Percentiles rank a stretch among this genome's conserved stretches.
These are phyloP conservation scores for Onychomys arenicola DNA, from an alignment of 2,797 vertebrate genomes.

Conservation along the genomic window DNA sequence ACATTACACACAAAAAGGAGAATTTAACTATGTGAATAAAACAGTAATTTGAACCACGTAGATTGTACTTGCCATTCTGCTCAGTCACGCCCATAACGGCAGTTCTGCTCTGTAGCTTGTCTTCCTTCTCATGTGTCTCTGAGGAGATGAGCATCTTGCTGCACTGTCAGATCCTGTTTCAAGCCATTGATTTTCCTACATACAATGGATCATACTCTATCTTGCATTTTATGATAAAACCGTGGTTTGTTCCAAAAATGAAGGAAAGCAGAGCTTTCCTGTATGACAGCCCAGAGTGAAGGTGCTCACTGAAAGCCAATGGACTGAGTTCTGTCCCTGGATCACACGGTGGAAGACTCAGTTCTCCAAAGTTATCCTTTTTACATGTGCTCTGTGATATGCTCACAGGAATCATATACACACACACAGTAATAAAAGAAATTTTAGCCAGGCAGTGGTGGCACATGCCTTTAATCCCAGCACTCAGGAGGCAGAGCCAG, in stretches of 20 bases:
- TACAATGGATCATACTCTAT: slow-evolving; percentile 44
- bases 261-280: slow-evolving; percentile 34
- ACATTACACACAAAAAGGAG: neutral
- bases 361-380: neutral
- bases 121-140: neutral
- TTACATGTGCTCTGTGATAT: neutral
- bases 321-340: neutral
- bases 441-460: no score
- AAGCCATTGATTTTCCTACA: slow-evolving; percentile 43
- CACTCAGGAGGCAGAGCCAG: no score
- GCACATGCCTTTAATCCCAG: no score
- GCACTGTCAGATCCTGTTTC: slow-evolving; percentile 34
- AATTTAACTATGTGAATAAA: slow-evolving; percentile 1
- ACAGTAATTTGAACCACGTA: neutral
- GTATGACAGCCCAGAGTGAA: neutral
- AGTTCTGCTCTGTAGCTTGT: neutral
- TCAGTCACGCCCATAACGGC: neutral
- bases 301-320: neutral
- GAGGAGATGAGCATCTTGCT: slow-evolving; percentile 2
- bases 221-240: slow-evolving; percentile 63
- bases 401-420: neutral
- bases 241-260: slow-evolving; percentile 17
- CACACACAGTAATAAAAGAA: neutral
- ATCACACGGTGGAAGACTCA: neutral
- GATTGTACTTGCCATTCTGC: neutral